Evolutionary conservation across 1,140 invertebrate species (phyloP).

Genomic region (Bombus confusus): DNA sequence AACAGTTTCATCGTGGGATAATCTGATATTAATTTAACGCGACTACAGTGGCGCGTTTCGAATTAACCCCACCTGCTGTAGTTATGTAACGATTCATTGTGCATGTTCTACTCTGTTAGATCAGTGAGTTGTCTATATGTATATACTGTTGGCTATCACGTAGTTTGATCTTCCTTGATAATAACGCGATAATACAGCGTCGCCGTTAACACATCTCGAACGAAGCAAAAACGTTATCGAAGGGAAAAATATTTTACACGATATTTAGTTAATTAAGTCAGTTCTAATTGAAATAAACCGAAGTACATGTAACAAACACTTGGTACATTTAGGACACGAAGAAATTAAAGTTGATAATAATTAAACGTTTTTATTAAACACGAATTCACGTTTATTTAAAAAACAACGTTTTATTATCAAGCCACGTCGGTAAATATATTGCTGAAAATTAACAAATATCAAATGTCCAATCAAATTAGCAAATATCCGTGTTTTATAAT

Average conservation of each 20-base stretch:
- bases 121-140: not conserved
- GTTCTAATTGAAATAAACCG: not conserved
- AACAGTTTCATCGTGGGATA: slow-evolving; percentile 1
- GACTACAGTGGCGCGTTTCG: not conserved
- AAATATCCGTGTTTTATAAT: no score
- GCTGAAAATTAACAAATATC: no score
- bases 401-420: no score
- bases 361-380: no score
- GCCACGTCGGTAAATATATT: no score
- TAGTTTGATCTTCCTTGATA: not conserved
- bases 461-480: no score
- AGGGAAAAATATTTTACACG: no score
- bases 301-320: no score
- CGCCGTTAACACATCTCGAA: not conserved
- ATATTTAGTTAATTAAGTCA: not conserved
- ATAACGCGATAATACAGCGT: not conserved
- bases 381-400: no score
- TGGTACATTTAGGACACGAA: no score
- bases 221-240: not conserved
- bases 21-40: slow-evolving; percentile 23
- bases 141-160: not conserved
- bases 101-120: not conserved
- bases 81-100: not conserved
- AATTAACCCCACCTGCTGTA: not conserved
- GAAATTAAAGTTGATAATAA: no score